Base-by-base conservation (phyloP, 1,140 invertebrate genomes). In the Dendroctonus valens region DNA sequence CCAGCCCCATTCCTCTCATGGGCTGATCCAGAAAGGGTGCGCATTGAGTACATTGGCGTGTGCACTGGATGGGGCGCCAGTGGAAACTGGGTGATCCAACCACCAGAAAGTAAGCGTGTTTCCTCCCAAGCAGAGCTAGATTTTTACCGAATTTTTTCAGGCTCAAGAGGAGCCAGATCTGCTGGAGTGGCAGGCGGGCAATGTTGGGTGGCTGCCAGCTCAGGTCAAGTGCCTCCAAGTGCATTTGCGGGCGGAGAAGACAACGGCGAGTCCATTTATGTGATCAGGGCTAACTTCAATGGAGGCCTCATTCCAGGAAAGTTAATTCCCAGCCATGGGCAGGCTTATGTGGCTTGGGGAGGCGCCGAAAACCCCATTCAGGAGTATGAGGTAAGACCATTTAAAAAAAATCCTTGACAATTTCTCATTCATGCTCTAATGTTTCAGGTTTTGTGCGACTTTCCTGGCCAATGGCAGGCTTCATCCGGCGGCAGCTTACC, bases 31-130 rank as follows among this genome's bases (percentile, higher is more conserved):
- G 85, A 89, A 68, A 83, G 86, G 0, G 86, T 91, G 72, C 80
- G 81, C 0, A 83, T 93, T 37, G 82, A 82, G 63, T 87, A 89
- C 75, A 87, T 91, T 26, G 92, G 91, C 48, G 84, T 93, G 9
- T 89, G 89, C 77, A 94, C 92, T 49, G 91, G 90, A 49, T 94
- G 91, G 91, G 92, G 91, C 15, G 87, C 91, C 0, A 80, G 77
- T 60, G 92, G 92, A n/a, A 84, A 86, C 41, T 94, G 92, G 92
- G 81, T 88, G 37, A 85, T 94, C 73, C 89, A 93, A 70, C 74
- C 75, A 50, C 67, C 65, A 11, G 12, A 46, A 46, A 46, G 42
- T 46, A 46, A 46, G 12, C 42, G 42, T 11, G 8, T 46, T 46
- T 46, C 12, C 12, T 12, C 8, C 8, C 1, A 46, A 46, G 42